Percentiles rank a stretch among this genome's conserved stretches.
phyloP scores from a whole-genome alignment of 2,113 vertebrate genomes.

The Misgurnus anguillicaudatus region DNA sequence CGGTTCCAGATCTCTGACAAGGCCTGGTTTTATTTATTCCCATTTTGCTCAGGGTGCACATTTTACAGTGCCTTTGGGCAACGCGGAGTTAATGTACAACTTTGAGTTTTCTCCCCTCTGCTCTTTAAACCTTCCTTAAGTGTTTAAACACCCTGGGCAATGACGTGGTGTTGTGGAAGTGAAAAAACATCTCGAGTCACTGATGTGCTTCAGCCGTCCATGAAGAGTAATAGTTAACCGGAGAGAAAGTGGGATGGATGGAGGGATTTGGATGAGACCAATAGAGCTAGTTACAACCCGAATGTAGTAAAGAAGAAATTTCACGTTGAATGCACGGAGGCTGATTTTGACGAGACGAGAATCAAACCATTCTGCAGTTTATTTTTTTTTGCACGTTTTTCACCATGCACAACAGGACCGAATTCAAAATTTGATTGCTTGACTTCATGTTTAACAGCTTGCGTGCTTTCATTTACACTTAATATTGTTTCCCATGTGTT shows the following conservation, averaged over 20 bases:
- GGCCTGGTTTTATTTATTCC: constrained; percentile 73
- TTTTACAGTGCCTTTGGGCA: constrained; percentile 70
- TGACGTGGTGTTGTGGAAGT: constrained; percentile 72
- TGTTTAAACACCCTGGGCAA: constrained; percentile 76
- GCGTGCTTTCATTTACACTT: constrained; percentile 23
- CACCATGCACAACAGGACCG: not conserved
- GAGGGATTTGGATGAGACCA: constrained; percentile 4
- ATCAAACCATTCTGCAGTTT: not conserved
- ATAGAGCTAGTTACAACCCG: not conserved
- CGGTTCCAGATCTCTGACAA: constrained; percentile 76
- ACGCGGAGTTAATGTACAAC: constrained; percentile 72
- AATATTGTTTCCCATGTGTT: constrained; percentile 19
- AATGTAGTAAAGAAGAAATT: not conserved
- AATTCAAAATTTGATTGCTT: not conserved
- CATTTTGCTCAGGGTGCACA: constrained; percentile 67
- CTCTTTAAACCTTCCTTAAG: constrained; percentile 70
- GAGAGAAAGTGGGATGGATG: not conserved
- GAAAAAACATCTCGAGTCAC: constrained; percentile 70
- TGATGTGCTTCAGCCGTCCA: constrained; percentile 46
- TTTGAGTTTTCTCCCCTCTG: constrained; percentile 53
- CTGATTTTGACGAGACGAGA: too few relatives aligned
- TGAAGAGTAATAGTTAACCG: constrained; percentile 20
- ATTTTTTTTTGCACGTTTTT: not conserved
- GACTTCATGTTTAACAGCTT: constrained; percentile 1
- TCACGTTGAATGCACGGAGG: too few relatives aligned